A percentile compares a stretch with the other conserved stretches of the same genome.
These are phyloP conservation scores for Bufo bufo DNA, from an alignment of 2,113 vertebrate species.

Conservation along the genomic window DNA sequence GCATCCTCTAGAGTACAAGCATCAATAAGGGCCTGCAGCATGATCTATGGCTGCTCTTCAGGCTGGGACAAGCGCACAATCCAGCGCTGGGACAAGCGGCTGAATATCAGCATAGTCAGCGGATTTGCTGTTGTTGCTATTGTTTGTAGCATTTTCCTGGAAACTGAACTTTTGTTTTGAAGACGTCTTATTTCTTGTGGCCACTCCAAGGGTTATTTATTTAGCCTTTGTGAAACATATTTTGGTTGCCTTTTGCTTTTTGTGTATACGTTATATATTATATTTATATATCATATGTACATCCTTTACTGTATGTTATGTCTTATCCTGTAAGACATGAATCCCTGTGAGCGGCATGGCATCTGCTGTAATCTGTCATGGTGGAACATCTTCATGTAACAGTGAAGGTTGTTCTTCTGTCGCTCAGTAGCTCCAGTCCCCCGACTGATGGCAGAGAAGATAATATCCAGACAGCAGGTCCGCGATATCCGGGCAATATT, in stretches of 20 bases:
- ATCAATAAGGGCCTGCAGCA: not conserved
- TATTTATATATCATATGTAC: too few relatives aligned
- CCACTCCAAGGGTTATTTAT: not conserved
- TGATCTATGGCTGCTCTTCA: not conserved
- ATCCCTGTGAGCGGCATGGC: not conserved
- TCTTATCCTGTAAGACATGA: not conserved
- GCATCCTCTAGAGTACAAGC: constrained; percentile 1
- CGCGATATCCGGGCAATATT: too few relatives aligned
- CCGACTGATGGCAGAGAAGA: not conserved
- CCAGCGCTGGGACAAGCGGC: not conserved
- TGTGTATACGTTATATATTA: too few relatives aligned
- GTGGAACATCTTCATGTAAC: not conserved
- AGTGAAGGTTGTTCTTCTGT: not conserved
- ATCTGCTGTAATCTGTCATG: not conserved
- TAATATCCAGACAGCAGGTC: not conserved
- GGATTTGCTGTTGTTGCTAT: not conserved
- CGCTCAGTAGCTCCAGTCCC: not conserved
- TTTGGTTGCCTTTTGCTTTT: not conserved
- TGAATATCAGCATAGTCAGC: not conserved
- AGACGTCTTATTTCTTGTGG: not conserved
- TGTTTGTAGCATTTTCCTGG: not conserved
- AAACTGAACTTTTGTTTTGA: not conserved
- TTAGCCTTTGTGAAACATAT: not conserved
- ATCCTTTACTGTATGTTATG: not conserved
- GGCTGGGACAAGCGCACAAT: not conserved